Evolutionary conservation across 2,888 invertebrate species (phyloP).

Genomic region (Pelosia muscerda): DNA sequence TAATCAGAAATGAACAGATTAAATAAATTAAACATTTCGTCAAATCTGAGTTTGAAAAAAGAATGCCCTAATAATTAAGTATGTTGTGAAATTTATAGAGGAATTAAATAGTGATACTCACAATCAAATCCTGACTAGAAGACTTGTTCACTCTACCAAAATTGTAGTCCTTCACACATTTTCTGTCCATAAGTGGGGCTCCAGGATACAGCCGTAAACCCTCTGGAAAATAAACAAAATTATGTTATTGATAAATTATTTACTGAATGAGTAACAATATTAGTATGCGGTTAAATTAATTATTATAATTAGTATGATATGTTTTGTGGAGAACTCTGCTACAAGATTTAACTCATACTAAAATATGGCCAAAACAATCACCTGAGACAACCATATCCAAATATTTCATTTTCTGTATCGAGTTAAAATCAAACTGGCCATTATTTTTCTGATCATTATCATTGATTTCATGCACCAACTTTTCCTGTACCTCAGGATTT

Average conservation of each 20-base stretch:
- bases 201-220: constrained; percentile 76
- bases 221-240: constrained; percentile 60
- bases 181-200: constrained; percentile 65
- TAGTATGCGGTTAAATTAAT: no score
- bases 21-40: no score
- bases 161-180: constrained; percentile 73
- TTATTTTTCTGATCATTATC: constrained; percentile 70
- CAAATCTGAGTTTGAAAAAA: no score
- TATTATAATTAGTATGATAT: not conserved
- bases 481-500: constrained; percentile 86
- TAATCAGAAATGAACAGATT: no score
- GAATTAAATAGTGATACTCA: no score
- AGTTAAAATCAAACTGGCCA: constrained; percentile 77
- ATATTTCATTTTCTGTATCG: constrained; percentile 84
- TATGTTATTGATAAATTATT: no score
- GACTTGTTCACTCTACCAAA: constrained; percentile 57
- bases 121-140: constrained; percentile 58
- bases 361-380: constrained; percentile 35
- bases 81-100: no score
- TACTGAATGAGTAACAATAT: no score
- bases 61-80: no score
- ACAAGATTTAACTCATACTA: no score
- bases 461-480: constrained; percentile 83
- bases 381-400: constrained; percentile 88
- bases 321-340: no score